Evolutionary conservation across 2,113 vertebrate genomes (phyloP).

Genomic region (Caloenas nicobarica): DNA sequence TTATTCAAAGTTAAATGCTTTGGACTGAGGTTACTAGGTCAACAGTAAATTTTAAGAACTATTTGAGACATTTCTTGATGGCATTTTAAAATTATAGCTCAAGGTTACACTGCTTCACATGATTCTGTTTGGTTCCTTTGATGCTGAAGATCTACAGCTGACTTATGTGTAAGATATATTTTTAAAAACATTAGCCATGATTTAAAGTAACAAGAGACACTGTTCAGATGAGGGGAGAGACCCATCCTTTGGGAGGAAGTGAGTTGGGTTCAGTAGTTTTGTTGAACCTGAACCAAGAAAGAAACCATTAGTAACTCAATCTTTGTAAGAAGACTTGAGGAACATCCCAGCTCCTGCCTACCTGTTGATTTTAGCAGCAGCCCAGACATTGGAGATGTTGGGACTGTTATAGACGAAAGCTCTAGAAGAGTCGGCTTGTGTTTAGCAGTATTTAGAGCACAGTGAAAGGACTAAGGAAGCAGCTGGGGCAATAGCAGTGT

Average conservation of each 20-base stretch:
- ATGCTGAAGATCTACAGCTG: constrained; percentile 72
- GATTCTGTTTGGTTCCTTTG: constrained; percentile 70
- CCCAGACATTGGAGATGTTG: not conserved
- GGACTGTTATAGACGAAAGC: constrained; percentile 21
- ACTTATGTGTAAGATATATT: constrained; percentile 69
- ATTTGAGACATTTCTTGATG: constrained; percentile 72
- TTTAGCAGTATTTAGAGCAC: constrained; percentile 51
- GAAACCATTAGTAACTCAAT: constrained; percentile 64
- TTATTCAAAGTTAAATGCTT: constrained; percentile 61
- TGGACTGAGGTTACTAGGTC: constrained; percentile 72
- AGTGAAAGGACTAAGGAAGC: constrained; percentile 42
- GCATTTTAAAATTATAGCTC: constrained; percentile 71
- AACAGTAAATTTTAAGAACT: constrained; percentile 73
- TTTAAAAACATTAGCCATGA: constrained; percentile 70
- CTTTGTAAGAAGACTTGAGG: constrained; percentile 50
- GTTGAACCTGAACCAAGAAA: constrained; percentile 68
- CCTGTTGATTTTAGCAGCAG: constrained; percentile 42
- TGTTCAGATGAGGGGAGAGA: constrained; percentile 59
- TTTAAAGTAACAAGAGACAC: constrained; percentile 74
- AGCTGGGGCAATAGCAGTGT: not conserved
- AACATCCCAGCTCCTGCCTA: constrained; percentile 26
- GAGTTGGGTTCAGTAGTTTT: constrained; percentile 69
- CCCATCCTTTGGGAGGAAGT: constrained; percentile 63
- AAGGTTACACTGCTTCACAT: constrained; percentile 65
- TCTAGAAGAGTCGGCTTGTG: not conserved